Evolutionary conservation across 2,113 vertebrate species (phyloP).

Genomic region (Sinocyclocheilus rhinocerous): DNA sequence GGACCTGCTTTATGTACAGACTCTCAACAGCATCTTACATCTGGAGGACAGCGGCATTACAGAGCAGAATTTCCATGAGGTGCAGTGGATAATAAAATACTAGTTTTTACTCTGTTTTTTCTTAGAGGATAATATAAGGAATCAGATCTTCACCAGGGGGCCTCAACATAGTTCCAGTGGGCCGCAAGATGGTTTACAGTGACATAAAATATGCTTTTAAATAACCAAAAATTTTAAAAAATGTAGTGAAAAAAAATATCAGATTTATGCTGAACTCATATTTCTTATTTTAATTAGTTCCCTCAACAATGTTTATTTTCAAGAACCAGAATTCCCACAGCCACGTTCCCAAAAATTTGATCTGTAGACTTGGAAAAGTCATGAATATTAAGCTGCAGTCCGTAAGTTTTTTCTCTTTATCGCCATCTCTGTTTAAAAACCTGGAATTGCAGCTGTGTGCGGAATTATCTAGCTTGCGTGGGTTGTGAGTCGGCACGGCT

Average conservation of each 20-base stretch:
- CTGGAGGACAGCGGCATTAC: slow-evolving; percentile 82
- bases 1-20: slow-evolving; percentile 79
- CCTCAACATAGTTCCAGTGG: background rate
- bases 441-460: too few relatives aligned
- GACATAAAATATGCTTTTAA: background rate
- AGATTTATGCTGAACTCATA: background rate
- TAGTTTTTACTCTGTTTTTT: background rate
- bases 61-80: slow-evolving; percentile 81
- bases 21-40: slow-evolving; percentile 79
- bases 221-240: background rate
- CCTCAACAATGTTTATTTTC: background rate
- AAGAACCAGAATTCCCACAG: background rate
- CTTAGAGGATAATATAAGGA: background rate
- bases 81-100: slow-evolving; percentile 47
- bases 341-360: background rate
- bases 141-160: background rate
- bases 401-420: too few relatives aligned
- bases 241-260: too few relatives aligned
- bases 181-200: background rate
- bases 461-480: too few relatives aligned
- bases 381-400: background rate
- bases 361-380: background rate
- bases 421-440: too few relatives aligned
- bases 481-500: too few relatives aligned
- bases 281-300: background rate